Base-by-base conservation (phyloP, 2,888 invertebrate genomes). In the Elaeidobius kamerunicus region DNA sequence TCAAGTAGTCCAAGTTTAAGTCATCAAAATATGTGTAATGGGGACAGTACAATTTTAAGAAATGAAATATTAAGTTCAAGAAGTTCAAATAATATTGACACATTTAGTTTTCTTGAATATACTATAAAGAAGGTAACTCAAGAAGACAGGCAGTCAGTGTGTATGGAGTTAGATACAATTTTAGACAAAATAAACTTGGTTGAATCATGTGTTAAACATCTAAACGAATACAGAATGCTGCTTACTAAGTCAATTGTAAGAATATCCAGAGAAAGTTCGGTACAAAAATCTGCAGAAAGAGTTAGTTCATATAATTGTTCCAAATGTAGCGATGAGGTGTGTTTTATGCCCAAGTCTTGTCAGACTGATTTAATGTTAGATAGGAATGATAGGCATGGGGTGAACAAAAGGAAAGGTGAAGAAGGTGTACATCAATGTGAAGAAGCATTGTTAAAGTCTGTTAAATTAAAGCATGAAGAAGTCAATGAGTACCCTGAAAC, bases 181-280 rank as follows among this genome's bases (percentile, higher is more conserved):
- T 35, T 62, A 7, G 28, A 50, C 12, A 55, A 57, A 39, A 62
- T 66, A 61, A 36, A 60, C 18, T 47, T 60, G 32, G 62, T 68
- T 28, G 68, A 69, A 58, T 52, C 58, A 30, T 66, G 64, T 50
- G 62, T 69, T 43, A 55, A 52, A 40, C 56, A 63, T 38, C 55
- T 69, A 14, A 61, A 60, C 7, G 56, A 60, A 38, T 60, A 64
- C 34, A 58, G 66, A 18, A 60, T 63, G 35, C 41, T 46, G 19
- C 47, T 65, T 28, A 62, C 60, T 60, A 54, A 49, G 19, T 40
- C 45, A 52, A 5, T 34, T 34, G 18, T 20, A 32, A 4, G 15
- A n/a, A 17, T 19, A 14, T 11, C 15, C 17, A 23, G 35, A n/a
- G 7, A 11, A 20, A 43, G 15, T 43, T 30, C 12, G 9, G 30